Conservation (phyloP, 2,113 vertebrate genomes). For the Himantopus leucocephalus region DNA sequence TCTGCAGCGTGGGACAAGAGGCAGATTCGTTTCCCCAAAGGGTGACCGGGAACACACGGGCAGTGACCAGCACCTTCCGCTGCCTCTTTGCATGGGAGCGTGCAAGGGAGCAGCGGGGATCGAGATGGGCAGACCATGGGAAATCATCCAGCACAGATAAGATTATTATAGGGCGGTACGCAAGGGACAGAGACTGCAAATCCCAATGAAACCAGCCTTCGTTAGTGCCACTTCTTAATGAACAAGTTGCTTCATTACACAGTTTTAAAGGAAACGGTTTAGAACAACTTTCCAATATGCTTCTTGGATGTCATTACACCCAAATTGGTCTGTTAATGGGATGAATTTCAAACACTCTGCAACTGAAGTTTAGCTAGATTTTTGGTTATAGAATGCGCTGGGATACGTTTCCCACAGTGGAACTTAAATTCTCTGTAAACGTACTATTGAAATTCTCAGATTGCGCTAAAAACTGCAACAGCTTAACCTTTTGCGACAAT, state of each 20-base stretch:
- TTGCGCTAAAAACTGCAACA: background rate
- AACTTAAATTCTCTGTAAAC: background rate
- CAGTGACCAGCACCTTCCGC: background rate
- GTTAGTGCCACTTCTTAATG: background rate
- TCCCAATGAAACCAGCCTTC: background rate
- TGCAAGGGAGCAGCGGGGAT: background rate
- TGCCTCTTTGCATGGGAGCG: background rate
- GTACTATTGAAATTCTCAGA: background rate
- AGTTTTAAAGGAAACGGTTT: background rate
- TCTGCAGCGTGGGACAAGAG: background rate
- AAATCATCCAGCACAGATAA: background rate
- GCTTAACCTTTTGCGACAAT: background rate
- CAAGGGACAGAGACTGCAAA: background rate
- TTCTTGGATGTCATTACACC: background rate
- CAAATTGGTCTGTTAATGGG: background rate
- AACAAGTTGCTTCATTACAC: background rate
- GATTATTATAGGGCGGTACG: background rate
- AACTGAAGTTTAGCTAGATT: background rate
- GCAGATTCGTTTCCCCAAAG: background rate
- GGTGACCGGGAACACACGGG: rapidly evolving
- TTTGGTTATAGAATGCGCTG: background rate
- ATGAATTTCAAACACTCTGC: background rate
- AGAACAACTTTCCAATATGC: background rate
- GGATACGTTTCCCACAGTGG: background rate
- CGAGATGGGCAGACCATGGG: background rate